A percentile compares a stretch with the other conserved stretches of the same genome.
Evolutionary conservation across 2,113 vertebrate species (phyloP).

Genomic region (Oreochromis spilurus): DNA sequence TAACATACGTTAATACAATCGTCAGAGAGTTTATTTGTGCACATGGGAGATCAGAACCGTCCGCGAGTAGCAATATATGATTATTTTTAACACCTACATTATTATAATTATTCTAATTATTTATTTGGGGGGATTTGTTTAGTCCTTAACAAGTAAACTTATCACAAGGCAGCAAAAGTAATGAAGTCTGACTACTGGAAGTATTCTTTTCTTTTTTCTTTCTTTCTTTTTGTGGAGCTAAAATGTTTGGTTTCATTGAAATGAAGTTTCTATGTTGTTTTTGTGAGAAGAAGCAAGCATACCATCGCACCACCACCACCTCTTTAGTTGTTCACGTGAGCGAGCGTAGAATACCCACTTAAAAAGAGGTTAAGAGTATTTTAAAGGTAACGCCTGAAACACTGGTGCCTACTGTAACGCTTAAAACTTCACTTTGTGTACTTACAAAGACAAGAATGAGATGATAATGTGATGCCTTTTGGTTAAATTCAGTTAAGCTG

Average conservation of each 20-base stretch:
- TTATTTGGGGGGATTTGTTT: slow-evolving; percentile 50
- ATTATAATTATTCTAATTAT: slow-evolving; percentile 48
- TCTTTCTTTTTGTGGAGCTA: slow-evolving; percentile 2
- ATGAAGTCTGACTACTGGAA: slow-evolving; percentile 67
- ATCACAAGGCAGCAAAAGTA: slow-evolving; percentile 60
- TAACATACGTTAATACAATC: slow-evolving; percentile 64
- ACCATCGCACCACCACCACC: slow-evolving; percentile 17
- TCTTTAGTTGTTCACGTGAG: slow-evolving; percentile 1
- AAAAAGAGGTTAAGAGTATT: neutral
- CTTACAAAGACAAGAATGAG: slow-evolving; percentile 22
- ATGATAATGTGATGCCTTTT: neutral
- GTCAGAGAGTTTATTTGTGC: slow-evolving; percentile 56
- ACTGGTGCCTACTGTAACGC: slow-evolving; percentile 53
- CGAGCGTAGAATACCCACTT: neutral
- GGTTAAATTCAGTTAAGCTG: neutral
- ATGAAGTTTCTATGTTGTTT: slow-evolving; percentile 45
- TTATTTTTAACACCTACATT: slow-evolving; percentile 45
- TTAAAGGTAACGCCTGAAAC: slow-evolving; percentile 42
- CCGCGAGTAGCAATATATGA: slow-evolving; percentile 60
- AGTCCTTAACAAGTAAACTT: slow-evolving; percentile 48
- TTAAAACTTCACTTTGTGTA: slow-evolving; percentile 31
- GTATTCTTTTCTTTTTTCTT: neutral
- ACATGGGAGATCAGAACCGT: slow-evolving; percentile 62
- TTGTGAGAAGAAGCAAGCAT: slow-evolving; percentile 12
- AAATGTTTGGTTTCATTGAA: slow-evolving; percentile 14